A percentile compares a stretch with the other conserved stretches of the same genome.
phyloP scores from a whole-genome alignment of 2,888 invertebrate genomes.

The Sturmia bella region DNA sequence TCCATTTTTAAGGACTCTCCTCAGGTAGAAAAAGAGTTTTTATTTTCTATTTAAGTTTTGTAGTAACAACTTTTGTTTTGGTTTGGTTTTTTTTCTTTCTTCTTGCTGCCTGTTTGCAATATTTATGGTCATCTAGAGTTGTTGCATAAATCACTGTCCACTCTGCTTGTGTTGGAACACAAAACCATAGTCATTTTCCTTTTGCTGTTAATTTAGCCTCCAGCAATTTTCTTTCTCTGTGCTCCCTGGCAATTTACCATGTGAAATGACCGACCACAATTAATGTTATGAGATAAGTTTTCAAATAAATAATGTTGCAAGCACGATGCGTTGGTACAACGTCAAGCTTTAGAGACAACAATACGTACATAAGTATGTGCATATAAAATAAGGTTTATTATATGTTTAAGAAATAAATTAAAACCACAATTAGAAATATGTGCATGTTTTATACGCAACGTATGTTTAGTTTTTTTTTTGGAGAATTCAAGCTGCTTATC shows the following conservation, averaged over 20 bases:
- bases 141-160: conserved; percentile 80
- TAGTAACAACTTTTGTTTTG: conserved; percentile 15
- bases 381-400: conserved; percentile 20
- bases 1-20: conserved; percentile 69
- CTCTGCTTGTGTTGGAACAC: conserved; percentile 20
- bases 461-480: background rate
- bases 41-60: conserved; percentile 37
- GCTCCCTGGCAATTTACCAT: conserved; percentile 59
- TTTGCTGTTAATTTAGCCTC: conserved; percentile 49
- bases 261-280: conserved; percentile 79
- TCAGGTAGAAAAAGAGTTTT: conserved; percentile 32
- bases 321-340: conserved; percentile 13
- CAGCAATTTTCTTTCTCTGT: conserved; percentile 40
- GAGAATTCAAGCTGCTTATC: background rate
- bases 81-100: too few relatives aligned
- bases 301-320: conserved; percentile 69
- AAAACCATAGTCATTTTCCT: conserved; percentile 18
- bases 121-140: conserved; percentile 80
- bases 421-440: conserved; percentile 55
- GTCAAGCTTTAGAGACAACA: conserved; percentile 8
- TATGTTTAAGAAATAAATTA: conserved; percentile 58
- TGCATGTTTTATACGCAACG: conserved; percentile 24
- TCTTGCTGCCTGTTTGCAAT: conserved; percentile 73
- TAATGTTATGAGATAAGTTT: conserved; percentile 79
- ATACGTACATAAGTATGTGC: background rate